Base-by-base conservation (phyloP, 2,113 vertebrate species). In the Equus przewalskii region DNA sequence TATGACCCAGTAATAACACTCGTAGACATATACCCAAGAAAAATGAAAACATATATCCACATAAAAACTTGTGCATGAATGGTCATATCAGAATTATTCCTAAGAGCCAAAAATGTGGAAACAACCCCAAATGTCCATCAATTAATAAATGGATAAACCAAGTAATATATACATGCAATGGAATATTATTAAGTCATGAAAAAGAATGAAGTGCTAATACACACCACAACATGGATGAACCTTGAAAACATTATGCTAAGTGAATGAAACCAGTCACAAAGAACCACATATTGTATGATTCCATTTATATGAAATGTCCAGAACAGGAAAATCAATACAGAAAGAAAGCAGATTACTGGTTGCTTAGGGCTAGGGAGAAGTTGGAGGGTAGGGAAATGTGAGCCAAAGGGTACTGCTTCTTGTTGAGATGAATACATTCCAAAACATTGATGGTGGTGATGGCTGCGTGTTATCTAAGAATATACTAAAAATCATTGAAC, bases 171-270 rank as follows among this genome's bases (percentile, higher is more conserved):
- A 21, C 44, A 88, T 44, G 5, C 13, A 93, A 69, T 64, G 26
- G n/a, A 79, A 44, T 82, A 89, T 36, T 82, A 93, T 49, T 78
- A 87, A 46, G 24, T 6, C 60, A 54, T 9, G 67, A 87, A 83
- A 94, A 88, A 60, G 14, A 86, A 89, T 62, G 54, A 96, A 89
- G 56, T 78, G 21, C 19, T 84, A 15, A 70, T 56, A 90, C 1
- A 44, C 18, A 10, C 28, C 62, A 54, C 10, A 94, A 79, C 16
- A 79, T 28, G 49, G 24, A 92, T 49, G 44, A 97, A 95, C 54
- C 76, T 56, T 89, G 51, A 85, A 89, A 94, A 62, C 33, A 92
- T 56, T n/a, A 91, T 78, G 44, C 30, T 88, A 90, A 89, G 41
- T 60, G n/a, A 97, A 93, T 82, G 46, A 96, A 79, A 18, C 6